Conservation (phyloP, 2,797 vertebrate species). For the Etheostoma nigrum region DNA sequence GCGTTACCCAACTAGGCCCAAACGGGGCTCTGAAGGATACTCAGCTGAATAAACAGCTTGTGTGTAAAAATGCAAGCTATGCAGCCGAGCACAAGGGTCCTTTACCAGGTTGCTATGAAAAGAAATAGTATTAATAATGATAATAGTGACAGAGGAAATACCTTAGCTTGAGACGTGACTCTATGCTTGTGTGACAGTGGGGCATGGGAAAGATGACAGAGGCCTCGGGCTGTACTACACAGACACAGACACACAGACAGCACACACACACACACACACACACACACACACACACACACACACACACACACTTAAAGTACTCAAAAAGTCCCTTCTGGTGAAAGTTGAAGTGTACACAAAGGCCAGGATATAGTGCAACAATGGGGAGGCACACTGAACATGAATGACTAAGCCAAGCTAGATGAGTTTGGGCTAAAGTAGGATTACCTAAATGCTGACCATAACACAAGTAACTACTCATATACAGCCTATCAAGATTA, state of each 20-base stretch:
- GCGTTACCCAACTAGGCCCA: slow-evolving; percentile 60
- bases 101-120: slow-evolving; percentile 65
- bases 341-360: slow-evolving; percentile 58
- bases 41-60: slow-evolving; percentile 84
- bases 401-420: slow-evolving; percentile 48
- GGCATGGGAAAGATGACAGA: slow-evolving; percentile 78
- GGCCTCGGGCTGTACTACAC: slow-evolving; percentile 40
- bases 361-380: slow-evolving; percentile 65
- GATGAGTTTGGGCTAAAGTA: slow-evolving; percentile 57
- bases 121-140: slow-evolving; percentile 78
- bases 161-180: slow-evolving; percentile 63
- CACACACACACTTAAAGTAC: slow-evolving; percentile 9
- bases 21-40: slow-evolving; percentile 60
- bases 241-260: slow-evolving; percentile 24
- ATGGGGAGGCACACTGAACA: slow-evolving; percentile 56
- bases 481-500: slow-evolving; percentile 28
- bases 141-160: slow-evolving; percentile 76
- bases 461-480: slow-evolving; percentile 47
- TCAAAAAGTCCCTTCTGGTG: slow-evolving; percentile 58
- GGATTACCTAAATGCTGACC: slow-evolving; percentile 63
- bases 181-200: slow-evolving; percentile 62
- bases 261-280: background rate
- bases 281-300: slow-evolving; percentile 1
- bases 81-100: slow-evolving; percentile 68
- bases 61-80: slow-evolving; percentile 79